Base-by-base conservation (phyloP, 2,888 invertebrate genomes). In the Didymodactylos carnosus region DNA sequence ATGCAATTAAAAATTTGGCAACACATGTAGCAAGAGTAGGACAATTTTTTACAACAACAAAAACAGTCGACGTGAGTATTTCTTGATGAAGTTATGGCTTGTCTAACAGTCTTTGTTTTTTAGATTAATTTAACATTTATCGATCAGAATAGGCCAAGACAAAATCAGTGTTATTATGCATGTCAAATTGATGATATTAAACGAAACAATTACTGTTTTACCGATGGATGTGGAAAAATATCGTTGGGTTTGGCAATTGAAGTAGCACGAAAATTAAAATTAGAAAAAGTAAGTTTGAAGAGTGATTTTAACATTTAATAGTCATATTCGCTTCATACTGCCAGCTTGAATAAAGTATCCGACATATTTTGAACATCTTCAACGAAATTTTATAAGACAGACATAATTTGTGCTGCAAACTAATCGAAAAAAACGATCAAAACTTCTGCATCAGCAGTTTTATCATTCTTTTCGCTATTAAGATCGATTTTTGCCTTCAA, bases 141-240 rank as follows among this genome's bases (percentile, higher is more conserved):
- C 29, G 7, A 35, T n/a, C 7, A 35, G 6, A 35, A 62, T n/a
- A 35, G 16, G 19, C 10, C 0, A n/a, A 62, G 29, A 19, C 35
- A 62, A n/a, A n/a, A 11, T 35, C 10, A 25, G 10, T 2, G 10
- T 3, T 35, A 10, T 62, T 35, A 35, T 62, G 29, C n/a, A 14
- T 19, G 10, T 14, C 6, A 10, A 35, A 25, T 27, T 14, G 14
- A 62, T n/a, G 62, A 62, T 62, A 62, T 62, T 62, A 16, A 62
- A 25, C 16, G 29, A 35, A 35, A 19, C n/a, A 11, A 62, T 11
- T 72, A 73, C 62, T 75, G 76, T 51, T 76, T 76, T 49, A 72
- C 76, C 11, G 76, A 76, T 71, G 76, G 76, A n/a, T 72, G 73
- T 27, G 72, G 72, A 8, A 73, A 73, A 73, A 73, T 73, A 46